Evolutionary conservation across 1,140 invertebrate genomes (phyloP).

Genomic region (Brachionus rubens): DNA sequence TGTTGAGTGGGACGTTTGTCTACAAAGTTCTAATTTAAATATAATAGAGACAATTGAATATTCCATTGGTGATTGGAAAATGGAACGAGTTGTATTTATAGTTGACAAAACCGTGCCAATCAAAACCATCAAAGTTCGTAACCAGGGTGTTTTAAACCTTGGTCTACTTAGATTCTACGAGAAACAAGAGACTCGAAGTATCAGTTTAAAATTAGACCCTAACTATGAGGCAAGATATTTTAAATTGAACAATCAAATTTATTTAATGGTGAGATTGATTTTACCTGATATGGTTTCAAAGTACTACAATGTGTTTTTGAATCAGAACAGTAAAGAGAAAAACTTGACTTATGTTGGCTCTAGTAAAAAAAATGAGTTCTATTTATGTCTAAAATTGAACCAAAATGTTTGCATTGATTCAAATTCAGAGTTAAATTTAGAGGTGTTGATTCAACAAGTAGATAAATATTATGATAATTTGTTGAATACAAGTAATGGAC

Average conservation of each 20-base stretch:
- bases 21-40: background rate
- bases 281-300: background rate
- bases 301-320: background rate
- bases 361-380: background rate
- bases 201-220: background rate
- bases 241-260: slow-evolving; percentile 1
- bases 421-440: background rate
- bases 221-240: background rate
- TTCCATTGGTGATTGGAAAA: background rate
- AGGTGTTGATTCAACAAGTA: background rate
- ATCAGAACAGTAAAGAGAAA: background rate
- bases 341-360: slow-evolving; percentile 22
- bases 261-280: background rate
- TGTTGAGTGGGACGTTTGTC: background rate
- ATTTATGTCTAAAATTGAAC: background rate
- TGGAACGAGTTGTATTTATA: background rate
- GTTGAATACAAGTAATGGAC: background rate
- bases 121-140: background rate
- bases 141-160: background rate
- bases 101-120: background rate
- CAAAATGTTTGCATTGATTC: slow-evolving; percentile 6
- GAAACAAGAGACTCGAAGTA: background rate
- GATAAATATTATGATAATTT: background rate
- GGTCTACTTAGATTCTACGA: slow-evolving; percentile 1
- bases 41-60: background rate